Conservation (phyloP, 1,140 invertebrate genomes). For the Bombus confusus region DNA sequence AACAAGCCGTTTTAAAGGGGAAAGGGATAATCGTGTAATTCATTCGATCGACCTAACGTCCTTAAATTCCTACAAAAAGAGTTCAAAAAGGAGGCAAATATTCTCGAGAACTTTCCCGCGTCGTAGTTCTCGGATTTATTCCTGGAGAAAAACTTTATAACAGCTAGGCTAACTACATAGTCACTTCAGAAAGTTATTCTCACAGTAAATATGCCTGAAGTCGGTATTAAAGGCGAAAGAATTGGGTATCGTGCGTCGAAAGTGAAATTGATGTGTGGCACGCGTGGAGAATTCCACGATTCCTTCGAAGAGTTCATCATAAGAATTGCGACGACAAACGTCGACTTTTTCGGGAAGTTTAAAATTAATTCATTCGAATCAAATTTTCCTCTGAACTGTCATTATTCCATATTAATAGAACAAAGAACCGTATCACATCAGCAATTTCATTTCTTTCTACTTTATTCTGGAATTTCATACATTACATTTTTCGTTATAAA, state of each 20-base stretch:
- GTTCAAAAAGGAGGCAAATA: constrained; percentile 1
- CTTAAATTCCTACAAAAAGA: not conserved
- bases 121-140: constrained; percentile 42
- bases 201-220: constrained; percentile 26
- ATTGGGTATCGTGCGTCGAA: constrained; percentile 22
- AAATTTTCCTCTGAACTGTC: no score
- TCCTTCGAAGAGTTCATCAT: no score
- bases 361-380: no score
- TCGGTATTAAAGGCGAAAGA: constrained; percentile 33
- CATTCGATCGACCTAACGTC: not conserved
- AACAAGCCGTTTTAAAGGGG: not conserved
- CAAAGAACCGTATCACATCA: no score
- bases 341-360: no score
- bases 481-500: no score
- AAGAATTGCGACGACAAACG: no score
- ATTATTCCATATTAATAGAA: not conserved
- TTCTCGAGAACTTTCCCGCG: not conserved
- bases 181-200: constrained; percentile 33
- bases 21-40: not conserved
- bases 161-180: constrained; percentile 36
- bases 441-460: no score
- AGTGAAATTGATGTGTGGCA: constrained; percentile 34
- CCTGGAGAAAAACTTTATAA: constrained; percentile 40
- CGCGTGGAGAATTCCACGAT: constrained; percentile 6
- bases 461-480: no score